phyloP scores from a whole-genome alignment of 2,888 invertebrate species.

The Scotopteryx bipunctaria region DNA sequence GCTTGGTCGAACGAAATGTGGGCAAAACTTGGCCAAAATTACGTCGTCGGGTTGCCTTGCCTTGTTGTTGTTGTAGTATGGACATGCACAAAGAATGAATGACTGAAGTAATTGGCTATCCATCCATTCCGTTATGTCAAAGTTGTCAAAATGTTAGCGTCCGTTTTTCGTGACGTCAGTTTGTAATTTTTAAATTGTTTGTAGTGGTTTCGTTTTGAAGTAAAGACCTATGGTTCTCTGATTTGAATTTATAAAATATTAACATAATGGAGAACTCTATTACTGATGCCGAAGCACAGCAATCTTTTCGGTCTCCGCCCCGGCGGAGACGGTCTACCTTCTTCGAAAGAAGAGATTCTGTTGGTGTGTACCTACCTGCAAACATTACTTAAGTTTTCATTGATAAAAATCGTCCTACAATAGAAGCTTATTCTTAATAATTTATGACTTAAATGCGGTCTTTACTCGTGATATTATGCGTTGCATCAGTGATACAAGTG shows the following conservation, averaged over 20 bases:
- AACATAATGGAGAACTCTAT: conserved; percentile 62
- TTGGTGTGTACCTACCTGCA: conserved; percentile 47
- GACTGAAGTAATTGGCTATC: conserved; percentile 35
- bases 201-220: conserved; percentile 28
- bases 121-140: neutral
- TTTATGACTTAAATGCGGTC: neutral
- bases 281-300: conserved; percentile 55
- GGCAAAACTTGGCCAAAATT: neutral
- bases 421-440: neutral
- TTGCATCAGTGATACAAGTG: too few species aligned
- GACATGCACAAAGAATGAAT: conserved; percentile 32
- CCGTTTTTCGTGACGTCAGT: conserved; percentile 52
- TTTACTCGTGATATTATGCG: neutral
- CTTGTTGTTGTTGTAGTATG: neutral
- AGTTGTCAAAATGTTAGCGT: conserved; percentile 35
- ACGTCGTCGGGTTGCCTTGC: too few species aligned
- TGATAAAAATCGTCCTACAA: neutral
- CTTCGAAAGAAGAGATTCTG: conserved; percentile 70
- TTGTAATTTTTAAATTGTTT: conserved; percentile 39
- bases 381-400: conserved; percentile 5
- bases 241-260: neutral
- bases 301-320: conserved; percentile 67
- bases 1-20: neutral
- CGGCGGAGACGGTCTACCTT: conserved; percentile 73
- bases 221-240: conserved; percentile 1